phyloP scores from a whole-genome alignment of 2,113 vertebrate genomes.

The Myodes glareolus region DNA sequence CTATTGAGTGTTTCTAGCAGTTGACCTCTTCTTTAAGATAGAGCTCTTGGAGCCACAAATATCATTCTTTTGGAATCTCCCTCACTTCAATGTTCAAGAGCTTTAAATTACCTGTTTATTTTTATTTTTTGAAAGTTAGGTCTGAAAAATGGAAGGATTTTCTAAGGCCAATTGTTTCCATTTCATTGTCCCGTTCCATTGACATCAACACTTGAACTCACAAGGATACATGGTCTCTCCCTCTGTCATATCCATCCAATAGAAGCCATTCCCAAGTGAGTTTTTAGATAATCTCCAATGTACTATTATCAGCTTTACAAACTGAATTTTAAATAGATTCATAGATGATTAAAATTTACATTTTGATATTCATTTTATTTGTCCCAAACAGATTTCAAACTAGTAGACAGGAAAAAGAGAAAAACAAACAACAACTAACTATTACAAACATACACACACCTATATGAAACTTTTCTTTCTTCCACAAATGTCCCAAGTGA shows the following conservation, averaged over 20 bases:
- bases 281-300: conserved; percentile 57
- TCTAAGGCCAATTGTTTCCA: conserved; percentile 64
- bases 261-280: conserved; percentile 51
- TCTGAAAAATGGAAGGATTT: conserved; percentile 77
- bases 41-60: background rate
- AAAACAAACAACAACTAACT: conserved; percentile 28
- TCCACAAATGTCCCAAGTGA: background rate
- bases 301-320: conserved; percentile 58
- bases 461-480: background rate
- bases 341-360: conserved; percentile 66
- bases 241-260: conserved; percentile 74
- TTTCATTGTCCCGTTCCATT: conserved; percentile 72
- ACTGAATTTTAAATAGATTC: conserved; percentile 60
- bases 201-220: conserved; percentile 75
- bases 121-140: conserved; percentile 60
- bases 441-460: background rate
- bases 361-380: conserved; percentile 47
- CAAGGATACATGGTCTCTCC: conserved; percentile 66
- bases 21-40: background rate
- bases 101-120: conserved; percentile 73
- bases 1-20: background rate
- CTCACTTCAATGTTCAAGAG: conserved; percentile 29
- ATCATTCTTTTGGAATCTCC: background rate
- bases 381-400: conserved; percentile 54
- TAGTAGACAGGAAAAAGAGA: conserved; percentile 10